Conservation (phyloP, 2,113 vertebrate genomes). For the Ophthalmotilapia sp. region DNA sequence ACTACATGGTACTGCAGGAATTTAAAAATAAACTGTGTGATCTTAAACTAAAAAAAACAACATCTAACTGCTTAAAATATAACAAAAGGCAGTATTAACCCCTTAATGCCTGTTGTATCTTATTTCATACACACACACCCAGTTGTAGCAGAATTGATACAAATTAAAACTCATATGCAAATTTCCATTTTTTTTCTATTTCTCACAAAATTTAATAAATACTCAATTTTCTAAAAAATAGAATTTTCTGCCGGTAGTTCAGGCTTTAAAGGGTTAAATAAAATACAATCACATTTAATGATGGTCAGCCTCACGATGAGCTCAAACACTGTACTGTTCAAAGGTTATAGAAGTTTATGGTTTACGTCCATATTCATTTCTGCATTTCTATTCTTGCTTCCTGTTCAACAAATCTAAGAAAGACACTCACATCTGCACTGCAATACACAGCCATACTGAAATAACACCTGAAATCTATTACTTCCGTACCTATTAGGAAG, state of each 20-base stretch:
- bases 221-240: not conserved
- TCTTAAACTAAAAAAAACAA: fast-evolving
- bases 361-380: not conserved
- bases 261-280: not conserved
- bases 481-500: fast-evolving
- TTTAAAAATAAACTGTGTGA: not conserved
- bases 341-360: not conserved
- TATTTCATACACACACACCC: not conserved
- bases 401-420: not conserved
- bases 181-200: not conserved
- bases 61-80: not conserved
- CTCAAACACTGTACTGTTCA: not conserved
- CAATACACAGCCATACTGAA: not conserved
- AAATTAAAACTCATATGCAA: not conserved
- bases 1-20: not conserved
- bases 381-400: not conserved
- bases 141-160: not conserved
- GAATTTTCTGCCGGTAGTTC: fast-evolving
- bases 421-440: not conserved
- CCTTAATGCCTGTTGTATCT: not conserved
- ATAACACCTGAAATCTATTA: not conserved
- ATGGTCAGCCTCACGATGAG: not conserved
- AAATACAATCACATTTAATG: not conserved
- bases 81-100: not conserved
- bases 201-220: not conserved